Percentiles rank a stretch among this genome's conserved stretches.
phyloP scores from a whole-genome alignment of 2,797 vertebrate species.

The Enteromius fasciolatus region DNA sequence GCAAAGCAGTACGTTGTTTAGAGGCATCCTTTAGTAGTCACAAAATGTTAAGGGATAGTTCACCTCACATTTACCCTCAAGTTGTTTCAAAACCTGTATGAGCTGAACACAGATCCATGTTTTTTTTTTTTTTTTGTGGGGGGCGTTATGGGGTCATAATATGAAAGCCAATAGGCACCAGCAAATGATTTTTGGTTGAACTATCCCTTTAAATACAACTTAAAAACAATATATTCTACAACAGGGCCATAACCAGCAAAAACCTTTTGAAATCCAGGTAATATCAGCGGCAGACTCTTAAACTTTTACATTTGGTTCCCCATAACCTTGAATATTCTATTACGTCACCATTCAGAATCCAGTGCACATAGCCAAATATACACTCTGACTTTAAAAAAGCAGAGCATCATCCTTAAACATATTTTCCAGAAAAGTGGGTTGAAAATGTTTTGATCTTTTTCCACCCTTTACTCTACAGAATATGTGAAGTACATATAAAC shows the following conservation, averaged over 20 bases:
- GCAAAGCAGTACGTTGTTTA: conserved; percentile 47
- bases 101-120: not conserved
- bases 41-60: not conserved
- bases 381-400: conserved; percentile 16
- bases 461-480: conserved; percentile 5
- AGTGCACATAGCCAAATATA: conserved; percentile 29
- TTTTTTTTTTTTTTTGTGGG: no score
- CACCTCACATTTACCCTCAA: not conserved
- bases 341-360: not conserved
- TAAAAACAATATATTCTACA: not conserved
- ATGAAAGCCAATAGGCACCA: not conserved
- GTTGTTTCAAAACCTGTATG: not conserved
- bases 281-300: not conserved
- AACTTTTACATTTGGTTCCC: not conserved
- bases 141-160: not conserved
- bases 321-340: conserved; percentile 7
- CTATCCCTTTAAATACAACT: not conserved
- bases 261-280: no score
- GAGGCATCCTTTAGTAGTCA: not conserved
- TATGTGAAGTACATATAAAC: conserved; percentile 22
- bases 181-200: not conserved
- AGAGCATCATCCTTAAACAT: not conserved
- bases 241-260: not conserved
- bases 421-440: conserved; percentile 36
- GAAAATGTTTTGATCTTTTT: conserved; percentile 27